Evolutionary conservation across 1,140 invertebrate genomes (phyloP).

Genomic region (Aphelenchoides besseyi): DNA sequence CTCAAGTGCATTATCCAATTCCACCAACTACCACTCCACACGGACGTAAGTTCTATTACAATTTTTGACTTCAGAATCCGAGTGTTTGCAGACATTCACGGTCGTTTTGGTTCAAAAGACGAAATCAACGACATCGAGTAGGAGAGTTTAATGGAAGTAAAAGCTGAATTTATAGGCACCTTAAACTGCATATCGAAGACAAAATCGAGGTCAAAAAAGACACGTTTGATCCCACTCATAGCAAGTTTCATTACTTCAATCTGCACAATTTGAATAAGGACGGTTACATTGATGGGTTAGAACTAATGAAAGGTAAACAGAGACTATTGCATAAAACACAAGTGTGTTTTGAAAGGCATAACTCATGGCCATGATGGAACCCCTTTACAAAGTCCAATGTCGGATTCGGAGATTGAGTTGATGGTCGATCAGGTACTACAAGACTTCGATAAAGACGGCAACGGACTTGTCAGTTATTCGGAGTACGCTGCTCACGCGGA

Average conservation of each 20-base stretch:
- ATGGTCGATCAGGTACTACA: slow-evolving; percentile 23
- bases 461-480: slow-evolving; percentile 17
- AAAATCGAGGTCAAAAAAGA: slow-evolving; percentile 30
- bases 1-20: too few species aligned
- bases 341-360: slow-evolving; percentile 7
- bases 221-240: slow-evolving; percentile 8
- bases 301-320: slow-evolving; percentile 23
- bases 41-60: not conserved
- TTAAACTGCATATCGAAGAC: slow-evolving; percentile 29
- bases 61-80: not conserved
- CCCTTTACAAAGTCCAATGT: not conserved
- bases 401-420: slow-evolving; percentile 17
- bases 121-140: not conserved
- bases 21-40: not conserved
- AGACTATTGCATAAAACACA: not conserved
- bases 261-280: slow-evolving; percentile 34
- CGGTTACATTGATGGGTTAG: slow-evolving; percentile 27
- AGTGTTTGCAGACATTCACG: not conserved
- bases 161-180: slow-evolving; percentile 4
- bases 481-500: slow-evolving; percentile 7
- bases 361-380: slow-evolving; percentile 14
- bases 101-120: not conserved
- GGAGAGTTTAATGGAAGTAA: not conserved
- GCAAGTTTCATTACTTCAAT: slow-evolving; percentile 28
- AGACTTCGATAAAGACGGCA: slow-evolving; percentile 20